Evolutionary conservation across 2,113 vertebrate species (phyloP), one percentile per base, ranked within the genome.

Genomic region (Danionella cerebrum): DNA sequence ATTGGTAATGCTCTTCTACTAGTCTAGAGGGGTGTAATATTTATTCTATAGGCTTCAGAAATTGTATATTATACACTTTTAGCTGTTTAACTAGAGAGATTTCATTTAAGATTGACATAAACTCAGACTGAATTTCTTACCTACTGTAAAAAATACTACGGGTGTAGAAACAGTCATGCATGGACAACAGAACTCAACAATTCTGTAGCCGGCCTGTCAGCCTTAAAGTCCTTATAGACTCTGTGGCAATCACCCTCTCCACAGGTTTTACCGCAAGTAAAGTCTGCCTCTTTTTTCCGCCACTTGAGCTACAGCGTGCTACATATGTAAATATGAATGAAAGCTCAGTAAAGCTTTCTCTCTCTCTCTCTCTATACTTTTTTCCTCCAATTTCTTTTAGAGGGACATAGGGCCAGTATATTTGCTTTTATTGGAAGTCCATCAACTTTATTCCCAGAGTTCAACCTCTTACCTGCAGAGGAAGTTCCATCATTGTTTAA

Each of bases 341-440:
- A 74, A 73, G 33, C 45, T 64, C 51, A 65, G 70, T 69, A 70
- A 58, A 39, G 53, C 45, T 71, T 38, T 70, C 45, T 42, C 50
- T 70, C 57, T 78, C 65, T 62, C 25, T 18, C 67, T 59, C 65
- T 53, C 58, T 54, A 73, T 75, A 57, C 73, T 76, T 52, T 74
- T 59, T 68, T 69, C 67, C 70, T 75, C 59, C 57, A 41, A 53
- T 82, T 79, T 75, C 75, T 77, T 82, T 73, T 44, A 75, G 39
- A 38, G 69, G 69, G 24, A 31, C 63, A 47, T 24, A 19, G 65
- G 73, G 65, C 75, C 67, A 36, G 73, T 83, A 80, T 84, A 78
- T 78, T 57, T 62, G 36, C 44, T 81, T 80, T 81, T 81, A 83
- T 82, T 79, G 72, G 72, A 66, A 66, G 71, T 72, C 48, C 69